These are phyloP conservation scores for Orestias chungarensis DNA, from an alignment of 2,797 vertebrate genomes.

Conservation along the genomic window DNA sequence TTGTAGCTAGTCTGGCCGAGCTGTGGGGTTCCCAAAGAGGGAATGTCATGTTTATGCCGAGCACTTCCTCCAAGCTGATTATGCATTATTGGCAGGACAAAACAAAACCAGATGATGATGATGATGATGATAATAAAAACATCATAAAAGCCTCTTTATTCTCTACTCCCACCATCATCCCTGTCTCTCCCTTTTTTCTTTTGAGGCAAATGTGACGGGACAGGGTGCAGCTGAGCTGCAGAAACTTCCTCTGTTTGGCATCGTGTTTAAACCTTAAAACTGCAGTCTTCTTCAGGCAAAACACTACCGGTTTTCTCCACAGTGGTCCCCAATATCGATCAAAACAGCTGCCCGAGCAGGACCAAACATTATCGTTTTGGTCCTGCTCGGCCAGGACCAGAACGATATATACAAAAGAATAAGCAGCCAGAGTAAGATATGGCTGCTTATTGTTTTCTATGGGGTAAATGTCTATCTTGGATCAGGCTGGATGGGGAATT, in stretches of 20 bases:
- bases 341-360: no score
- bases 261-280: background rate
- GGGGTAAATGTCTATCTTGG: background rate
- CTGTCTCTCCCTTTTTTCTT: background rate
- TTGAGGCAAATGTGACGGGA: background rate
- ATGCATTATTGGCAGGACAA: slow-evolving; percentile 40
- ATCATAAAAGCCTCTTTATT: background rate
- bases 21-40: slow-evolving; percentile 43
- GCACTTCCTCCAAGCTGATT: slow-evolving; percentile 58
- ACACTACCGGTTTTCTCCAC: no score
- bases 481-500: background rate
- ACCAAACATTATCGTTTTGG: no score
- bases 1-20: slow-evolving; percentile 2
- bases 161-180: background rate
- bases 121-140: background rate
- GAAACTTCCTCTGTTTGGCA: background rate
- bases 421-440: no score
- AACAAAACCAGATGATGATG: slow-evolving; percentile 26
- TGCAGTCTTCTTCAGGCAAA: no score
- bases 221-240: background rate
- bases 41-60: slow-evolving; percentile 66
- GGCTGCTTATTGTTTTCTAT: background rate
- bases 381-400: no score
- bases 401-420: no score
- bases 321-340: no score